Percentiles rank a stretch among this genome's conserved stretches.
Evolutionary conservation across 2,888 invertebrate species (phyloP).

Genomic region (Volucella inanis): DNA sequence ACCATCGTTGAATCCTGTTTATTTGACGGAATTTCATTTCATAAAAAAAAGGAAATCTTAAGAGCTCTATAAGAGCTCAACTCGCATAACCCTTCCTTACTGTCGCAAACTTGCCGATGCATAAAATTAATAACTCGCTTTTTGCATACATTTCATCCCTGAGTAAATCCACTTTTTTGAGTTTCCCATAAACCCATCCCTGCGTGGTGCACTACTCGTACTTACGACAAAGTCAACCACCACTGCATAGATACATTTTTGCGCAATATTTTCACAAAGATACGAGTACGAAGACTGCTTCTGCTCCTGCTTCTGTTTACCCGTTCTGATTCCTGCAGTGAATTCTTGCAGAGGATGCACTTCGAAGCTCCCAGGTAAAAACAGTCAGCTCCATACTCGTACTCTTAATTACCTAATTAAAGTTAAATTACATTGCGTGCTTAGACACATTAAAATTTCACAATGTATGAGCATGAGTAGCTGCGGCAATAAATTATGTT

Average conservation of each 20-base stretch:
- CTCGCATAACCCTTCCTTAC: constrained; percentile 26
- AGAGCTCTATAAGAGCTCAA: background rate
- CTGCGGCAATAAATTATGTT: constrained; percentile 72
- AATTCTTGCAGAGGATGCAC: constrained; percentile 64
- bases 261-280: constrained; percentile 61
- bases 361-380: constrained; percentile 65
- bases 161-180: constrained; percentile 64
- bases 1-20: constrained; percentile 18
- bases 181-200: constrained; percentile 25
- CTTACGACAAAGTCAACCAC: constrained; percentile 48
- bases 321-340: constrained; percentile 39
- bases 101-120: constrained; percentile 69
- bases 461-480: constrained; percentile 75
- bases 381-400: constrained; percentile 77
- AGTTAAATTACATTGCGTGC: constrained; percentile 83
- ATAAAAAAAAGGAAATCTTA: constrained; percentile 3
- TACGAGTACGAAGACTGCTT: constrained; percentile 3
- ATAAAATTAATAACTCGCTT: constrained; percentile 71
- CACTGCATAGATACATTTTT: constrained; percentile 47
- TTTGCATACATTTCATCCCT: constrained; percentile 66
- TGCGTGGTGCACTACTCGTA: constrained; percentile 12
- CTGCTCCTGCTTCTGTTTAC: constrained; percentile 54
- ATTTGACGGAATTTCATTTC: constrained; percentile 2
- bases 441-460: constrained; percentile 83
- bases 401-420: constrained; percentile 83